Evolutionary conservation across 2,797 vertebrate species (phyloP).

Genomic region (Clarias platycephalus): DNA sequence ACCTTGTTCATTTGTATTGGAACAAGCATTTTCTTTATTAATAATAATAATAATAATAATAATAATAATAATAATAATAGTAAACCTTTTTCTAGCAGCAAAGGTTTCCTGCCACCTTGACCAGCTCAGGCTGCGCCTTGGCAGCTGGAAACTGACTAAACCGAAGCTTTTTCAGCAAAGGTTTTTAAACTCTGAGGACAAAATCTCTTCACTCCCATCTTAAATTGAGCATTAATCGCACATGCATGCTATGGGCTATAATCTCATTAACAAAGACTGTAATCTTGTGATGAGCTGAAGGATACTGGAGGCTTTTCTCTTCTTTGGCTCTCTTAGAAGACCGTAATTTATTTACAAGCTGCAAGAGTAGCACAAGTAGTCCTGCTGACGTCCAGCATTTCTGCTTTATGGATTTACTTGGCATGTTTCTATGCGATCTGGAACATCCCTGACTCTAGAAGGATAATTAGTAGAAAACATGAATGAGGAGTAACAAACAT

Average conservation of each 20-base stretch:
- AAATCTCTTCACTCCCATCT: not conserved
- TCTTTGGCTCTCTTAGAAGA: slow-evolving; percentile 24
- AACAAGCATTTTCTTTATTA: not conserved
- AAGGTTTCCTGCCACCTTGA: not conserved
- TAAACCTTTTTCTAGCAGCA: not conserved
- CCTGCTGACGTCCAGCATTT: slow-evolving; percentile 39
- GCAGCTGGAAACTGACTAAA: not conserved
- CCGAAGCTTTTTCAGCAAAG: not conserved
- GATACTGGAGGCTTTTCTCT: slow-evolving; percentile 52
- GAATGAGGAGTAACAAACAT: not conserved
- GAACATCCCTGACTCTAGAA: slow-evolving; percentile 47
- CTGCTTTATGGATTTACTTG: slow-evolving; percentile 41
- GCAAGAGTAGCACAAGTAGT: slow-evolving; percentile 21
- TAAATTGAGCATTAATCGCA: slow-evolving; percentile 17
- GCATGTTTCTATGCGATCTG: slow-evolving; percentile 52
- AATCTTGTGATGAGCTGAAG: slow-evolving; percentile 51
- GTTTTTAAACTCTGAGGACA: not conserved
- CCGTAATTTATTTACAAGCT: slow-evolving; percentile 25
- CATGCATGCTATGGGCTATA: not conserved
- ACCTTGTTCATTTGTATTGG: not conserved
- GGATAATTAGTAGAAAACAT: not conserved
- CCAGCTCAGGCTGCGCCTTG: not conserved
- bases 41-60: no score
- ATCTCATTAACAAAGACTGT: not conserved
- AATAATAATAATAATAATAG: no score